These are phyloP conservation scores for Pomacea canaliculata DNA, from an alignment of 2,888 invertebrate species.

Conservation along the genomic window DNA sequence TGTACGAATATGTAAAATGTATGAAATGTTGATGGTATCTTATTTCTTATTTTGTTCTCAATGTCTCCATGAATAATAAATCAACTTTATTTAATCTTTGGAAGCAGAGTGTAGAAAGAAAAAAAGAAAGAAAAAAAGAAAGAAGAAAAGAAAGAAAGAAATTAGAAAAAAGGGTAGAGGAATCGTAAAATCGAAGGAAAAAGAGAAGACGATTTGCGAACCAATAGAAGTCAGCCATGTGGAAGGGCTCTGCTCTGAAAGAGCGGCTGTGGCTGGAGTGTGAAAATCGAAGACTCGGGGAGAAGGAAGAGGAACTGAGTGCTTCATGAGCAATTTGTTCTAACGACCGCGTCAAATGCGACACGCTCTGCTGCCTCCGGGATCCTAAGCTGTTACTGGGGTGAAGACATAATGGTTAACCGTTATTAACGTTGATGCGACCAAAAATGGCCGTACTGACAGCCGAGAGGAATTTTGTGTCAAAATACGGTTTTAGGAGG, in stretches of 20 bases:
- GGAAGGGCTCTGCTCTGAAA: not conserved
- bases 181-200: not conserved
- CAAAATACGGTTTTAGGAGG: not conserved
- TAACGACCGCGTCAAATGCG: not conserved
- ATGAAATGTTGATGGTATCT: too few relatives aligned
- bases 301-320: not conserved
- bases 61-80: too few relatives aligned
- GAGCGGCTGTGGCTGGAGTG: not conserved
- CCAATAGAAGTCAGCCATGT: not conserved
- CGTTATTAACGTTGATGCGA: not conserved
- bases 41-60: too few relatives aligned
- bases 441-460: too few relatives aligned
- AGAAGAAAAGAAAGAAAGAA: too few relatives aligned
- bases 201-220: not conserved
- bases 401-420: conserved; percentile 1
- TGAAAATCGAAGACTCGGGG: not conserved
- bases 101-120: too few relatives aligned
- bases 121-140: too few relatives aligned
- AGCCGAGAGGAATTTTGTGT: too few relatives aligned
- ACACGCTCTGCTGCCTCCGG: not conserved
- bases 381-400: not conserved
- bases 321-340: conserved; percentile 8
- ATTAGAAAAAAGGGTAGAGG: not conserved
- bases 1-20: too few relatives aligned
- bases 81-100: too few relatives aligned